phyloP scores from a whole-genome alignment of 53 echinoderm and acorn worm species.

The Crossaster papposus region DNA sequence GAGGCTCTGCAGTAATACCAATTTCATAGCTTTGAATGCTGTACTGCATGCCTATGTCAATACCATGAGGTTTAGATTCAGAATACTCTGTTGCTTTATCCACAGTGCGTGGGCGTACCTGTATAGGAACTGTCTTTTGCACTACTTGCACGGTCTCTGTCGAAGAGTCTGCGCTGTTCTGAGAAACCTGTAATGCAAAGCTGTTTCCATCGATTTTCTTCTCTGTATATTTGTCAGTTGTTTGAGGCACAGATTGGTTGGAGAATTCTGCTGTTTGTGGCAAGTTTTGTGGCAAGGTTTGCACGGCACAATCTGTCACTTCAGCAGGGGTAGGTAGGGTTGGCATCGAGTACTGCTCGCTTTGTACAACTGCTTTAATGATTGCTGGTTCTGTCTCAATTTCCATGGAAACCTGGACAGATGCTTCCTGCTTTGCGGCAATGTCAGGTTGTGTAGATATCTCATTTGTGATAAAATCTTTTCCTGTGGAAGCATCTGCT shows the following conservation, averaged over 20 bases:
- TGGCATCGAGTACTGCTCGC: constrained; percentile 44
- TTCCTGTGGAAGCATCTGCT: constrained; percentile 29
- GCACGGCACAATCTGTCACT: constrained; percentile 5
- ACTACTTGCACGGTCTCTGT: constrained; percentile 31
- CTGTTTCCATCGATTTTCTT: not conserved
- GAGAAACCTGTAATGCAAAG: constrained; percentile 40
- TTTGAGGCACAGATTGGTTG: constrained; percentile 32
- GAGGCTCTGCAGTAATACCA: constrained; percentile 41
- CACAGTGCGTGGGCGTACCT: constrained; percentile 45
- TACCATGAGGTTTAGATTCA: not conserved
- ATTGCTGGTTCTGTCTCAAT: constrained; percentile 53
- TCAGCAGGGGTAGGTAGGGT: constrained; percentile 17
- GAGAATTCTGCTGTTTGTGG: constrained; percentile 42
- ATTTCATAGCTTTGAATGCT: constrained; percentile 23
- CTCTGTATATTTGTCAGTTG: constrained; percentile 35
- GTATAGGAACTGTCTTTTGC: constrained; percentile 6
- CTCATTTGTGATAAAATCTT: not conserved
- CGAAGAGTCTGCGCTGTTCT: constrained; percentile 21
- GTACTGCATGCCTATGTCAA: constrained; percentile 38
- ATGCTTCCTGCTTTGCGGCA: not conserved
- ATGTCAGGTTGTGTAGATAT: constrained; percentile 1
- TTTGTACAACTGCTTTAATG: constrained; percentile 36
- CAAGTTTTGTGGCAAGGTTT: constrained; percentile 27
- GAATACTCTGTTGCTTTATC: constrained; percentile 44
- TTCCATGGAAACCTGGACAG: constrained; percentile 22